These are phyloP conservation scores for Drosophila sulfurigaster DNA, from an alignment of 1,140 invertebrate genomes.

Conservation along the genomic window DNA sequence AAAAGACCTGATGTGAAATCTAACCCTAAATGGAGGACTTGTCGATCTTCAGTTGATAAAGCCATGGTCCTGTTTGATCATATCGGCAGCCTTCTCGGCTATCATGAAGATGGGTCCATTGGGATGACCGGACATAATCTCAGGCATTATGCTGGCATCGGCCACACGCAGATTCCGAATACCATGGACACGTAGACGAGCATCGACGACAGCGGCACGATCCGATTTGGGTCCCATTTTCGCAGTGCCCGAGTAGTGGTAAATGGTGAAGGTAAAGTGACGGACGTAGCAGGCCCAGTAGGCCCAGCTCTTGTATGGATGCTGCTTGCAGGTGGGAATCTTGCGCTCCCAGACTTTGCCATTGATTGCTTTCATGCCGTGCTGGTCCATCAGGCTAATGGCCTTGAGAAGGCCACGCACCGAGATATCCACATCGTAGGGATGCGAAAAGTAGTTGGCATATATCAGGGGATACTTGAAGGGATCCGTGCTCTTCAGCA, in stretches of 20 bases:
- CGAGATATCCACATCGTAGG: conserved; percentile 88
- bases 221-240: conserved; percentile 92
- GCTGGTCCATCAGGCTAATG: conserved; percentile 87
- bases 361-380: conserved; percentile 87
- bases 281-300: conserved; percentile 91
- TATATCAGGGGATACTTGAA: conserved; percentile 92
- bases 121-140: conserved; percentile 88
- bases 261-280: conserved; percentile 90
- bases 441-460: conserved; percentile 90
- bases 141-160: conserved; percentile 90
- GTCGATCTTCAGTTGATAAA: conserved; percentile 73
- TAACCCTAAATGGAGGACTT: conserved; percentile 10
- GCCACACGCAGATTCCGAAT: conserved; percentile 89
- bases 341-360: conserved; percentile 87
- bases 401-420: conserved; percentile 88
- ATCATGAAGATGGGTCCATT: conserved; percentile 90
- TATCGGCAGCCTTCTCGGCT: conserved; percentile 89
- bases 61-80: conserved; percentile 87
- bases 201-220: conserved; percentile 89
- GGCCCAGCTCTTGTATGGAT: conserved; percentile 87
- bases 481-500: conserved; percentile 89
- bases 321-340: conserved; percentile 88
- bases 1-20: conserved; percentile 50
- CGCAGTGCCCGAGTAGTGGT: conserved; percentile 92
- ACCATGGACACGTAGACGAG: conserved; percentile 89